Evolutionary conservation across 37 sponge, comb jelly and placozoan genomes (phyloP), one percentile per base, ranked within the genome.

Genomic region (Crambe crambe): DNA sequence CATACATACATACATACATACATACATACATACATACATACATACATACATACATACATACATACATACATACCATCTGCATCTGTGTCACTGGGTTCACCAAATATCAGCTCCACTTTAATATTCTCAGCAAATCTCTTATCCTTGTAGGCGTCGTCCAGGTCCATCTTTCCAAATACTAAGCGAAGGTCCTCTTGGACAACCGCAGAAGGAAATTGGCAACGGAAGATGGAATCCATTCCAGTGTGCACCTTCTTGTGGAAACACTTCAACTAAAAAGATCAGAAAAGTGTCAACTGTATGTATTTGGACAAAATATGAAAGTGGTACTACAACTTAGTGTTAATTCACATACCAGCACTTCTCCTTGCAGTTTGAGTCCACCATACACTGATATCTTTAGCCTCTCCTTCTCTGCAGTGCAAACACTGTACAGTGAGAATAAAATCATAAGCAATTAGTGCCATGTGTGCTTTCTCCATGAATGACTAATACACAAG

Each of bases 81-180:
- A 30, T 54, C 56, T 22, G 47, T 30, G 30, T 38, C 35, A 41
- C 20, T 18, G 10, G 35, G 34, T 34, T 56, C 56, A 30, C 74
- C 73, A 78, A 96, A 96, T 37, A 90, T 57, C 59, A 96, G 68
- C 62, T 96, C 96, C 43, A 96, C 91, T 73, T 81, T 77, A 51
- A 83, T 68, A 41, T 58, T 68, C 29, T 92, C 91, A 1, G 83
- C 80, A 72, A 92, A 96, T 20, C 93, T 79, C 72, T 90, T 92
- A 74, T 95, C 96, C 76, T 86, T 88, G 79, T 76, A 88, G 17
- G 99, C 94, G 47, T 94, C 97, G 75, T 98, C 99, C 37, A 98
- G 77, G 31, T 98, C 99, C 15, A 58, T 35, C 76, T 98, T 98
- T 22, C 56, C 47, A 42, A 89, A 89, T 39, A 97, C 93, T 75